A percentile compares a stretch with the other conserved stretches of the same genome.
phyloP scores from a whole-genome alignment of 2,797 vertebrate species.

The Argya squamiceps region DNA sequence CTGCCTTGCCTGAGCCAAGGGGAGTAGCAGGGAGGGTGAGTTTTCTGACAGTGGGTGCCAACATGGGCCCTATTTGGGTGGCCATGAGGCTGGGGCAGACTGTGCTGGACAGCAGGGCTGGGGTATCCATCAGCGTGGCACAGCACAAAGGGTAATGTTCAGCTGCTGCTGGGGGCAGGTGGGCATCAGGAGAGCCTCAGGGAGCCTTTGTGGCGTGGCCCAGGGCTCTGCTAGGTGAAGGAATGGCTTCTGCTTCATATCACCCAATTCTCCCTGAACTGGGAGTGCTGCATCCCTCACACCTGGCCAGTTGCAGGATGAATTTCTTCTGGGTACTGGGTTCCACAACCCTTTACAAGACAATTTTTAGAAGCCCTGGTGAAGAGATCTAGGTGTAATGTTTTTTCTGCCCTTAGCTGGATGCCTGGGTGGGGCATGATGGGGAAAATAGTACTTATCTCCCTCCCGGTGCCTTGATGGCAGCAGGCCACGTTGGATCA shows the following conservation, averaged over 20 bases:
- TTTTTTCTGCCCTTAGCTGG: not conserved
- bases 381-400: not conserved
- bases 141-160: not conserved
- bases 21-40: not conserved
- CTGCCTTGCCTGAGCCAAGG: not conserved
- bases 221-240: not conserved
- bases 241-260: not conserved
- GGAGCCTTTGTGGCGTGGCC: not conserved
- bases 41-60: not conserved
- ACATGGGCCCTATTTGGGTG: fast-evolving
- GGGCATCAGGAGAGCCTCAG: not conserved
- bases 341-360: not conserved
- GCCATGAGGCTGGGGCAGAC: not conserved
- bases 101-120: not conserved
- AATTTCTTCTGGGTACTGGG: not conserved
- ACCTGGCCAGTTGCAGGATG: not conserved
- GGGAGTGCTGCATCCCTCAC: not conserved
- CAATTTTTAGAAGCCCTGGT: not conserved
- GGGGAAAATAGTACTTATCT: not conserved
- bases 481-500: not conserved
- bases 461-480: not conserved
- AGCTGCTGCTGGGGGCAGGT: not conserved
- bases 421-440: not conserved
- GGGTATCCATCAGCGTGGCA: not conserved
- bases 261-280: not conserved